Percentiles rank a stretch among this genome's conserved stretches.
These are phyloP conservation scores for Amia ocellicauda DNA, from an alignment of 2,113 vertebrate genomes.

Conservation along the genomic window DNA sequence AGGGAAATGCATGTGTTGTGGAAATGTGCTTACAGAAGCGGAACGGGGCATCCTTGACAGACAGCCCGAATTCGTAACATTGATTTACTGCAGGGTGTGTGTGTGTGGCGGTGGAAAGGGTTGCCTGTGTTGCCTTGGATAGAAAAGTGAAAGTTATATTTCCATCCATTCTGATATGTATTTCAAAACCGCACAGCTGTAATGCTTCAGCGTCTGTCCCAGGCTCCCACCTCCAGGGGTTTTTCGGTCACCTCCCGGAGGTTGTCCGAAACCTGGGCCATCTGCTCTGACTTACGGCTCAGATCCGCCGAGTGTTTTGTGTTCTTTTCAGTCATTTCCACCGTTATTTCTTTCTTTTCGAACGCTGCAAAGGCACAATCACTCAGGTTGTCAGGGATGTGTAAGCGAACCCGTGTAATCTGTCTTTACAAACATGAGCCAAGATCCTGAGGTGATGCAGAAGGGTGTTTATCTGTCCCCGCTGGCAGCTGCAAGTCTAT, in stretches of 20 bases:
- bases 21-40: background rate
- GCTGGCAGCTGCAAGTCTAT: background rate
- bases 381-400: background rate
- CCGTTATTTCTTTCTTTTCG: background rate
- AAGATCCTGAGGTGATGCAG: background rate
- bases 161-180: too few relatives aligned
- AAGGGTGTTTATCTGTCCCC: slow-evolving; percentile 1
- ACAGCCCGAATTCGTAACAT: background rate
- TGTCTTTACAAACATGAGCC: background rate
- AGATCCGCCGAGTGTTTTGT: background rate
- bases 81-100: too few relatives aligned
- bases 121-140: too few relatives aligned
- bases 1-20: background rate
- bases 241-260: too few relatives aligned
- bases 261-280: too few relatives aligned
- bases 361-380: background rate
- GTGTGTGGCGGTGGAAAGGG: too few relatives aligned
- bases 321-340: background rate
- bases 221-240: too few relatives aligned
- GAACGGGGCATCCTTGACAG: background rate
- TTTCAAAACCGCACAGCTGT: too few relatives aligned
- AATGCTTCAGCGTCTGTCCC: too few relatives aligned
- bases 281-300: background rate
- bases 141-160: too few relatives aligned
- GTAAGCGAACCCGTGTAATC: background rate